Evolutionary conservation across 2,888 invertebrate genomes (phyloP), one percentile per base, ranked within the genome.

Genomic region (Lepidochrysops patricia): DNA sequence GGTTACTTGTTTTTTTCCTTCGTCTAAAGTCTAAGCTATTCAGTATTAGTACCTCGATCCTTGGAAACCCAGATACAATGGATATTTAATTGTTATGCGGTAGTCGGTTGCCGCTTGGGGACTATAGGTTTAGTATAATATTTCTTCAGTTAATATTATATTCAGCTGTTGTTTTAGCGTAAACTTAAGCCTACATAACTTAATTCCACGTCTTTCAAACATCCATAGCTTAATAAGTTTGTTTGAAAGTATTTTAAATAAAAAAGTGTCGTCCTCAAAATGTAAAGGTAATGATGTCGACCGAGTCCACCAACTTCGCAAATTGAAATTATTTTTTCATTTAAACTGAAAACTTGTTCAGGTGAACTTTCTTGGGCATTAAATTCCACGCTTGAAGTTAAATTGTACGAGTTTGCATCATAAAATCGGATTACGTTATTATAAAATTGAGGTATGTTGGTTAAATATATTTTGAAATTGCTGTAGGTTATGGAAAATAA

Each of bases 321-420:
- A 87, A 87, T 84, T 86, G 85, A 86, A 87, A 87, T 88, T 84
- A 87, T 86, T 88, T 87, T 87, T 88, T 88, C 87, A 87, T 87
- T 87, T 85, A 80, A 85, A 82, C 80, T 76, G 74, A 74, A 67
- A 76, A 78, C 70, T 77, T 72, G 52, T 78, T 77, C 84, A 84
- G 86, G 84, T 83, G 72, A 82, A 86, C 69, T 85, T 85, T 74
- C 69, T 70, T 76, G 77, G 81, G 79, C 73, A 73, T 72, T 76
- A 77, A 76, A 79, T 84, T 83, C 77, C 64, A 72, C 72, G 75
- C 71, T 77, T 77, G 70, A 67, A 32, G 54, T 54, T 32, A 29
- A 54, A 54, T 54, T 54, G 12, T 32, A 54, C 27, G 29, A 54
- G 54, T 54, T 54, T 50, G 13, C 13, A 13, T 32, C 25, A 27